Conservation (phyloP, 2,888 invertebrate species). For the Lasioglossum malachurum region DNA sequence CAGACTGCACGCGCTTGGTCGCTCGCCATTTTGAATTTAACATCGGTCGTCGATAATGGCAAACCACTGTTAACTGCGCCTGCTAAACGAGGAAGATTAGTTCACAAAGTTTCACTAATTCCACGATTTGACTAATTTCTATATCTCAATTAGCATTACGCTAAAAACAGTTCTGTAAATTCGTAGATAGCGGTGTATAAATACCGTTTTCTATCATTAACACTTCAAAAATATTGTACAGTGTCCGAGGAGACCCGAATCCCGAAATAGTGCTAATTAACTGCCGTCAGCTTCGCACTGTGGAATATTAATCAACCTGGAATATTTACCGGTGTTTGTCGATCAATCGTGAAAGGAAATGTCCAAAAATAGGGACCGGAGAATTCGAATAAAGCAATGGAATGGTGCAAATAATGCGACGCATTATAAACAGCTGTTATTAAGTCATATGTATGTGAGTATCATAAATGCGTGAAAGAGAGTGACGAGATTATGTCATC, state of each 20-base stretch:
- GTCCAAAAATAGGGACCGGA: neutral
- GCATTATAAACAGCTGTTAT: neutral
- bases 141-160: neutral
- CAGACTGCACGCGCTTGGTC: neutral
- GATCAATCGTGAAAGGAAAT: neutral
- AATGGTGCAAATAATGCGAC: neutral
- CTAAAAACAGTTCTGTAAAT: neutral
- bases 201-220: neutral
- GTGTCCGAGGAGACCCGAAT: neutral
- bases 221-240: neutral
- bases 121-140: neutral
- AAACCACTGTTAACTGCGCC: neutral
- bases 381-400: neutral
- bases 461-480: neutral
- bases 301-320: conserved; percentile 13
- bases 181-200: neutral
- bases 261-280: conserved; percentile 2
- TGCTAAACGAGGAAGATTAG: neutral
- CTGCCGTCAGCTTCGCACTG: conserved; percentile 2
- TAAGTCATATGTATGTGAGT: neutral
- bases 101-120: too few species aligned
- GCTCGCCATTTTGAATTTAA: neutral
- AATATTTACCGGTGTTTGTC: neutral
- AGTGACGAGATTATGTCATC: conserved; percentile 4
- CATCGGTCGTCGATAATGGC: neutral